Percentiles rank a stretch among this genome's conserved stretches.
These are phyloP conservation scores for Notolepis coatsorum DNA, from an alignment of 2,797 vertebrate species.

Conservation along the genomic window DNA sequence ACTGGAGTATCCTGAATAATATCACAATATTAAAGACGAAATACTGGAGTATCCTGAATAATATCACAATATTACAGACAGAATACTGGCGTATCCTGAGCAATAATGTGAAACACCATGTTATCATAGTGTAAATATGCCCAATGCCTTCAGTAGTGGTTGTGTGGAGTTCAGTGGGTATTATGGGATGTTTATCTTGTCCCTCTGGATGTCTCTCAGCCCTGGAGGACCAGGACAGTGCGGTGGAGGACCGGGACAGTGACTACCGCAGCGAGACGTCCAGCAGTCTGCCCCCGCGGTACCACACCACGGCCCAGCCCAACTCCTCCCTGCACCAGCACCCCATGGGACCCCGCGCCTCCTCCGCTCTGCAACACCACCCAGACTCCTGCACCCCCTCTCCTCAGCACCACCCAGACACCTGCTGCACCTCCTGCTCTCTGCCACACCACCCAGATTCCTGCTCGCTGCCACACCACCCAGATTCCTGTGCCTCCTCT, in stretches of 20 bases:
- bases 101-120: no score
- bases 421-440: no score
- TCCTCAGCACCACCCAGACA: conserved; percentile 84
- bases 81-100: no score
- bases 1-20: no score
- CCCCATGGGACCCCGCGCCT: conserved; percentile 81
- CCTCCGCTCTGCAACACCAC: conserved; percentile 85
- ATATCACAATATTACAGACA: no score
- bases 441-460: conserved; percentile 84
- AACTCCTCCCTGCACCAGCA: conserved; percentile 96
- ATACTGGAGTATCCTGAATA: no score
- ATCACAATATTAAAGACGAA: no score
- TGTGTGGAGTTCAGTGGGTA: background rate
- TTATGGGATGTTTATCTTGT: conserved; percentile 8
- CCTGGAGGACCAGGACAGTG: conserved; percentile 95
- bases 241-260: conserved; percentile 95
- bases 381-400: conserved; percentile 85
- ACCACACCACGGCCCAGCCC: conserved; percentile 92
- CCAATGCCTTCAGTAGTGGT: background rate
- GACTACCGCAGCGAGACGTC: conserved; percentile 98
- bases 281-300: conserved; percentile 91
- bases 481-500: conserved; percentile 86
- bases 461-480: conserved; percentile 84
- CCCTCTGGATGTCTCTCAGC: conserved; percentile 72
- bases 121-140: background rate